These are phyloP conservation scores for Ferrisia virgata DNA, from an alignment of 2,888 invertebrate species.

Conservation along the genomic window DNA sequence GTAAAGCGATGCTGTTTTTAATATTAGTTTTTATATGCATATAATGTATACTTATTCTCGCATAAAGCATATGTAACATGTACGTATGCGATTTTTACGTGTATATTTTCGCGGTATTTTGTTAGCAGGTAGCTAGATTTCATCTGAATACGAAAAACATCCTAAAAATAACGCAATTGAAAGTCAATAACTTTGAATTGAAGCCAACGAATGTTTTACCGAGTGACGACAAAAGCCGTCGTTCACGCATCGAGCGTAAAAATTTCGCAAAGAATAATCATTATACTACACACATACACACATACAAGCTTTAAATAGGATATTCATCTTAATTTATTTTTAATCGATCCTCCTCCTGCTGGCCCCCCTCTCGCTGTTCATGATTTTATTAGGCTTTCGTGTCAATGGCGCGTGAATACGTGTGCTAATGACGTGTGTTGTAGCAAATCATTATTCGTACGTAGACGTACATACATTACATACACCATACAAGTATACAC, in stretches of 20 bases:
- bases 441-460: background rate
- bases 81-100: too few relatives aligned
- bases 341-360: background rate
- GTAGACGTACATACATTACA: too few relatives aligned
- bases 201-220: slow-evolving; percentile 33
- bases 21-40: too few relatives aligned
- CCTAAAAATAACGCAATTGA: slow-evolving; percentile 41
- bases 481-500: too few relatives aligned
- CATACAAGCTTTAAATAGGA: background rate
- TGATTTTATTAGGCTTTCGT: background rate
- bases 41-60: too few relatives aligned
- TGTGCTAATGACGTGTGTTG: background rate
- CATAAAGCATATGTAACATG: too few relatives aligned
- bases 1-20: too few relatives aligned
- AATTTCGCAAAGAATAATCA: background rate
- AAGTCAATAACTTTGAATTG: slow-evolving; percentile 36
- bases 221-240: slow-evolving; percentile 16
- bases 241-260: background rate
- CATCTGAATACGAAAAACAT: background rate
- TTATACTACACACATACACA: too few relatives aligned
- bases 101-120: background rate
- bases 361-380: background rate
- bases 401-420: background rate
- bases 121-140: background rate
- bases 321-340: slow-evolving; percentile 17